phyloP scores from a whole-genome alignment of 2,113 vertebrate species.

The Elgaria multicarinata region DNA sequence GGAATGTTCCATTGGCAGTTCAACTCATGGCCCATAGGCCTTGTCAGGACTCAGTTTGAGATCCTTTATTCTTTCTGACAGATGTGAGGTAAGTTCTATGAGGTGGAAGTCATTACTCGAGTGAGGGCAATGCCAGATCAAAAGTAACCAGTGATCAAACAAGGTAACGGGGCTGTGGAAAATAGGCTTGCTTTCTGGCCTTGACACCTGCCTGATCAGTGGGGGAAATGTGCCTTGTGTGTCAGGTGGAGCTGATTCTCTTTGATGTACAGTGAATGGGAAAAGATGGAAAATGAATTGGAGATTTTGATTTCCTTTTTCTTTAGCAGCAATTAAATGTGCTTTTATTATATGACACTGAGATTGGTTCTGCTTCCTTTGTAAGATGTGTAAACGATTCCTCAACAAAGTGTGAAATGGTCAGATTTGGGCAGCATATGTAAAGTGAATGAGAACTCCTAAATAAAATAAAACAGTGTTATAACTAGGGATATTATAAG shows the following conservation, averaged over 20 bases:
- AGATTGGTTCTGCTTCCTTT: slow-evolving; percentile 33
- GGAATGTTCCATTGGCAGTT: slow-evolving; percentile 75
- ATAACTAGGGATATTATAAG: neutral
- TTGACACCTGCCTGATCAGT: slow-evolving; percentile 81
- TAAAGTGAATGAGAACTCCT: neutral
- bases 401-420: slow-evolving; percentile 32
- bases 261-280: slow-evolving; percentile 81
- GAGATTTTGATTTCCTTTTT: slow-evolving; percentile 71
- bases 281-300: slow-evolving; percentile 68
- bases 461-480: slow-evolving; percentile 5
- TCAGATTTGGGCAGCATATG: slow-evolving; percentile 7
- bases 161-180: slow-evolving; percentile 78
- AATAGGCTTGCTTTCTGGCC: slow-evolving; percentile 83
- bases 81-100: slow-evolving; percentile 79
- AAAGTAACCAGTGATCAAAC: slow-evolving; percentile 85
- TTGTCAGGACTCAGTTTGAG: slow-evolving; percentile 84
- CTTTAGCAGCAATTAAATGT: slow-evolving; percentile 61
- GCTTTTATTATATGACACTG: slow-evolving; percentile 53
- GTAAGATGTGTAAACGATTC: slow-evolving; percentile 26
- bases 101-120: slow-evolving; percentile 83
- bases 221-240: slow-evolving; percentile 73
- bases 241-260: slow-evolving; percentile 79
- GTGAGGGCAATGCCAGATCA: slow-evolving; percentile 84
- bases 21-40: slow-evolving; percentile 78
- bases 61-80: slow-evolving; percentile 88